Conservation (phyloP, 2,797 vertebrate genomes). For the Lepilemur ruficaudatus region DNA sequence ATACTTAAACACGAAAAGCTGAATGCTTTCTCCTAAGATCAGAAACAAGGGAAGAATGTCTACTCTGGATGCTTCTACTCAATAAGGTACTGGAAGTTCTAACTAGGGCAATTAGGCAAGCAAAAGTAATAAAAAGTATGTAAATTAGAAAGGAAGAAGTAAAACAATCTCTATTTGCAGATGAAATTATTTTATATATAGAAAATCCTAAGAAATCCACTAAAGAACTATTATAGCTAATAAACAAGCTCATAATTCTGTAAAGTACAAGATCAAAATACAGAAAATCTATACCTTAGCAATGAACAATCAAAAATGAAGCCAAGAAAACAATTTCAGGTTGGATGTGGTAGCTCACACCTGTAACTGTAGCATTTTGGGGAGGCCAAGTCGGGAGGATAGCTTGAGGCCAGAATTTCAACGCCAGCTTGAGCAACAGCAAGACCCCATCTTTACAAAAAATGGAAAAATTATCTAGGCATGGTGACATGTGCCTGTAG, state of each 20-base stretch:
- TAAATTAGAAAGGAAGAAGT: not conserved
- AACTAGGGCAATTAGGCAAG: not conserved
- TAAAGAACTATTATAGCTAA: not conserved
- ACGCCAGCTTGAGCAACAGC: too few relatives aligned
- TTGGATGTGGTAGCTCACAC: too few relatives aligned
- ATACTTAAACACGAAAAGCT: too few relatives aligned
- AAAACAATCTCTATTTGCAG: not conserved
- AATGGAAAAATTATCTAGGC: too few relatives aligned
- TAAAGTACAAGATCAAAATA: not conserved
- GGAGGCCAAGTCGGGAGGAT: too few relatives aligned
- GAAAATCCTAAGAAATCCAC: not conserved
- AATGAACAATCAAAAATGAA: not conserved
- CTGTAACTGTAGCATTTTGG: too few relatives aligned
- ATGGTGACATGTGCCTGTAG: too few relatives aligned
- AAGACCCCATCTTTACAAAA: too few relatives aligned
- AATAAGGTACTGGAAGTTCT: not conserved
- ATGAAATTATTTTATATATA: not conserved
- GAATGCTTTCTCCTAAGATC: too few relatives aligned
- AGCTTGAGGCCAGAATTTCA: too few relatives aligned
- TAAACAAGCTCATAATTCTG: not conserved
- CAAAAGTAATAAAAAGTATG: not conserved
- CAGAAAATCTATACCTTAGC: not conserved
- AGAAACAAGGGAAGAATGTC: too few relatives aligned
- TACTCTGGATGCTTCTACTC: too few relatives aligned
- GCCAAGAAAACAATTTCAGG: not conserved